Conservation (phyloP, 2,797 vertebrate genomes). For the Melanotaenia trifasciata region DNA sequence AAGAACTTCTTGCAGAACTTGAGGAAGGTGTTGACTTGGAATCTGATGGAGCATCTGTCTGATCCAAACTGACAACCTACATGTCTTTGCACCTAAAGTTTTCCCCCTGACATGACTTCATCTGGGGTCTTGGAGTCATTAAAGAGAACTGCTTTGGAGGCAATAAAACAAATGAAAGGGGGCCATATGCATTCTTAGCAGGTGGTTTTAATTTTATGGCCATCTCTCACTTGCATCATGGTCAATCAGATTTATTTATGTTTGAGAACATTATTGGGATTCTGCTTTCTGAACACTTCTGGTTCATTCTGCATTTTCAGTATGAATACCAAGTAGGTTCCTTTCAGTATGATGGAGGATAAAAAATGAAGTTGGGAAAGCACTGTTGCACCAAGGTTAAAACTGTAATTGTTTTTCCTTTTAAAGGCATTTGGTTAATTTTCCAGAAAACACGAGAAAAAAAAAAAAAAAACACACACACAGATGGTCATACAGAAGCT, state of each 20-base stretch:
- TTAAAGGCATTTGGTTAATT: constrained; percentile 73
- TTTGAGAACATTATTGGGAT: not conserved
- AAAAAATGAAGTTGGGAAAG: constrained; percentile 16
- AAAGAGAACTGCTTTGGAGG: not conserved
- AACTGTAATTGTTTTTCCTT: constrained; percentile 79
- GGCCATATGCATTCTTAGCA: not conserved
- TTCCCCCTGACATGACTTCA: not conserved
- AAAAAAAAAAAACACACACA: constrained; percentile 2
- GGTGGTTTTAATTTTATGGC: not conserved
- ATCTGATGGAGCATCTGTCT: not conserved
- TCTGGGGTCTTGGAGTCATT: too few relatives aligned
- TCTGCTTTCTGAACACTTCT: constrained; percentile 14
- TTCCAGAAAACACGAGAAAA: constrained; percentile 29
- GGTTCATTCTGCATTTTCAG: constrained; percentile 26
- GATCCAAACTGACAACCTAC: not conserved
- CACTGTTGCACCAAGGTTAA: constrained; percentile 67
- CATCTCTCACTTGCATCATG: not conserved
- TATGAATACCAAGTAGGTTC: constrained; percentile 23
- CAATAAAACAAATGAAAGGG: not conserved
- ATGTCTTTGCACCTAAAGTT: not conserved
- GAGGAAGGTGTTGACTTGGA: not conserved
- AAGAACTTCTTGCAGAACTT: not conserved
- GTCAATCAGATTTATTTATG: not conserved
- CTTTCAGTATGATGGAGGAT: constrained; percentile 6
- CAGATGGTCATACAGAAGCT: constrained; percentile 87